Base-by-base conservation (phyloP, 1,140 invertebrate genomes). In the Spodoptera litura region DNA sequence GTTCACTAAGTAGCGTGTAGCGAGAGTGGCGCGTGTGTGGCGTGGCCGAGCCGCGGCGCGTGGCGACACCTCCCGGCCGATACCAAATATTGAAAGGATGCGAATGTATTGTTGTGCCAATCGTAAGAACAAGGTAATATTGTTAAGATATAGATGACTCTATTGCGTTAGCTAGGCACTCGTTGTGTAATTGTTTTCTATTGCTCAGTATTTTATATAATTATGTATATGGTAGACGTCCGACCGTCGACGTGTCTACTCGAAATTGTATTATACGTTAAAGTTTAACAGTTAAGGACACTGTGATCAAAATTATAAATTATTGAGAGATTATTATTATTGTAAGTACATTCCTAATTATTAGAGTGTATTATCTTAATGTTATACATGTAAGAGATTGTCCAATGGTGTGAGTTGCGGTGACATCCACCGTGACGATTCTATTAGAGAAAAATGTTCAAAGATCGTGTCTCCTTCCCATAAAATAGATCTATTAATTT, bases 241-340 rank as follows among this genome's bases (percentile, higher is more conserved):
- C 38, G 38, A 87, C 85, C 82, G 79, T 86, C 79, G 79, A 89
- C 87, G 90, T 91, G 89, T 88, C 88, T 85, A 92, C 87, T 92
- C 89, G 91, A 90, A 93, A 92, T 93, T 93, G 91, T 94, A 91
- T 88, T 87, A 91, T 91, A 93, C 87, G 91, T 94, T 93, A 93
- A 93, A 89, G 85, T 93, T 44, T 93, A 93, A 93, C 93, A 94
- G 91, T 94, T 91, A 94, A 94, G 91, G 83, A 91, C 85, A 92
- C 93, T 94, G 93, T 94, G 93, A 94, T 94, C 92, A 90, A 94
- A 94, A 94, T 94, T 94, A 94, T 93, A 93, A 94, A 94, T 92
- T 94, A 93, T 93, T 94, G 91, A 94, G 91, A 94, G 91, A 93
- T 94, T 93, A 92, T 94, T 91, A 93, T 89, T 93, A 93, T 89